A percentile compares a stretch with the other conserved stretches of the same genome.
Evolutionary conservation across 2,113 vertebrate species (phyloP).

Genomic region (Perca fluviatilis): DNA sequence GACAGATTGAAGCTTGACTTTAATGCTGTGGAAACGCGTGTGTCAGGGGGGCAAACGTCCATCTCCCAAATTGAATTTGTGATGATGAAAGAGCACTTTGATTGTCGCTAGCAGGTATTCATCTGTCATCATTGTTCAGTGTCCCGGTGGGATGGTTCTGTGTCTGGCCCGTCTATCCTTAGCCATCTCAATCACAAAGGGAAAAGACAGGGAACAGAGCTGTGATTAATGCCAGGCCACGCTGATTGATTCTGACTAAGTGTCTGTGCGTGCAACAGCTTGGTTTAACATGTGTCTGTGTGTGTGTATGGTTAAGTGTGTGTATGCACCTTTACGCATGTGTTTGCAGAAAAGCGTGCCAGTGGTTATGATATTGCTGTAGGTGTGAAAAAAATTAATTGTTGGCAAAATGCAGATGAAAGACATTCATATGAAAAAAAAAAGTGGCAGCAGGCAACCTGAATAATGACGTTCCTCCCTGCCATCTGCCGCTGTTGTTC

Average conservation of each 20-base stretch:
- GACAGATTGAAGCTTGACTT: constrained; percentile 54
- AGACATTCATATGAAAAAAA: constrained; percentile 6
- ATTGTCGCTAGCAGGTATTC: constrained; percentile 75
- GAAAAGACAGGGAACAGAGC: constrained; percentile 55
- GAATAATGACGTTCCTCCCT: not conserved
- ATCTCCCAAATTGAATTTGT: constrained; percentile 72
- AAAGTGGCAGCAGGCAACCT: constrained; percentile 18
- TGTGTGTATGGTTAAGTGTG: not conserved
- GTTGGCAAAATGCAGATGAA: constrained; percentile 21
- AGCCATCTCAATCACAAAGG: constrained; percentile 56
- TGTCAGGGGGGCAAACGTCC: constrained; percentile 30
- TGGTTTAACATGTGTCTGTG: constrained; percentile 14
- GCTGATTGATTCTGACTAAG: constrained; percentile 63
- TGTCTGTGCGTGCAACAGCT: constrained; percentile 4
- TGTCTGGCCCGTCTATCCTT: constrained; percentile 57
- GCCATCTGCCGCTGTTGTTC: constrained; percentile 26
- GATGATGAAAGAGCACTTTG: constrained; percentile 78
- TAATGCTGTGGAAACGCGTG: constrained; percentile 28
- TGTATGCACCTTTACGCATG: not conserved
- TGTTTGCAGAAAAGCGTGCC: constrained; percentile 6
- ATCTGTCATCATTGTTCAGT: constrained; percentile 75
- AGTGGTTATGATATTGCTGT: not conserved
- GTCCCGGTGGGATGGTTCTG: constrained; percentile 55
- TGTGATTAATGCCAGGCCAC: constrained; percentile 56
- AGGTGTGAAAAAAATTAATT: constrained; percentile 38